Conservation (phyloP, 2,113 vertebrate species). For the Narcine bancroftii region DNA sequence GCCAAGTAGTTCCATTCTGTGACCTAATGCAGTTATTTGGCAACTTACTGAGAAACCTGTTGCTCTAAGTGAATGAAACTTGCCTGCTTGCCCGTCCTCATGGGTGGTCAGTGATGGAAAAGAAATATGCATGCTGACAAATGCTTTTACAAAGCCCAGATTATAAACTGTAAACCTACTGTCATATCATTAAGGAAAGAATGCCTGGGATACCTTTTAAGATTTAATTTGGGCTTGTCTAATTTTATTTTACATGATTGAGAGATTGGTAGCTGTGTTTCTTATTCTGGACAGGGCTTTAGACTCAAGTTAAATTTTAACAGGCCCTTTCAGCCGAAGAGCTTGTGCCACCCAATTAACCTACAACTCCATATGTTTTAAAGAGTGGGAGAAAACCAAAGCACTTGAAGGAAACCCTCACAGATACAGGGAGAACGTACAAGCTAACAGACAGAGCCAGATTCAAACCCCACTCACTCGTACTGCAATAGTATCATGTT, state of each 20-base stretch:
- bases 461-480: too few relatives aligned
- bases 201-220: constrained; percentile 60
- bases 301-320: constrained; percentile 49
- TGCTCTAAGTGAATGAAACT: constrained; percentile 60
- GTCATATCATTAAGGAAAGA: constrained; percentile 65
- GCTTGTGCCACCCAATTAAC: too few relatives aligned
- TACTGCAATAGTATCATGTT: too few relatives aligned
- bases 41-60: constrained; percentile 57
- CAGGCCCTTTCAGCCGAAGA: too few relatives aligned
- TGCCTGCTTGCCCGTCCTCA: constrained; percentile 65
- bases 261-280: constrained; percentile 41
- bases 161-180: constrained; percentile 88
- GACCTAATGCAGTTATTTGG: constrained; percentile 62
- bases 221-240: constrained; percentile 51
- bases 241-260: not conserved
- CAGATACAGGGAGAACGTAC: too few relatives aligned
- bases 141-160: constrained; percentile 81
- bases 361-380: too few relatives aligned
- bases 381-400: too few relatives aligned
- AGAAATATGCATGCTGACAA: constrained; percentile 81
- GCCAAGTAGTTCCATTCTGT: constrained; percentile 57
- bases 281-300: constrained; percentile 43
- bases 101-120: constrained; percentile 83
- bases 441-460: too few relatives aligned
- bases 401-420: too few relatives aligned